Percentiles rank a stretch among this genome's conserved stretches.
phyloP scores from a whole-genome alignment of 2,113 vertebrate genomes.

The Polypterus senegalus region DNA sequence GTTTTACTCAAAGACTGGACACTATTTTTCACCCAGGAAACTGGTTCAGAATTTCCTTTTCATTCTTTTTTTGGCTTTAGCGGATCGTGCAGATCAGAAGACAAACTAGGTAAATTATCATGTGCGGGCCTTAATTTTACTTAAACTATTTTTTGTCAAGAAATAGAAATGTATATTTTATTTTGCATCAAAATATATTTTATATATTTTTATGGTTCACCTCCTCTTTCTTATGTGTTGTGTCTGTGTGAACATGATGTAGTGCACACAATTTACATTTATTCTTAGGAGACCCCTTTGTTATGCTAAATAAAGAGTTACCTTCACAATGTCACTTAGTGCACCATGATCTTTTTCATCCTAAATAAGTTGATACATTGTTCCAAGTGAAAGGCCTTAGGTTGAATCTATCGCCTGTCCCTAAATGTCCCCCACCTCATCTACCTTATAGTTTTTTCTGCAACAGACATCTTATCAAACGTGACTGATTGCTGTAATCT shows the following conservation, averaged over 20 bases:
- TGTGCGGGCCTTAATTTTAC: too few species aligned
- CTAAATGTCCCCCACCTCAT: constrained; percentile 49
- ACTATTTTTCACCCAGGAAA: too few species aligned
- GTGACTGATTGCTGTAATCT: constrained; percentile 98
- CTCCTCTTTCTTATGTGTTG: too few species aligned
- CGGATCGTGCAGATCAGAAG: too few species aligned
- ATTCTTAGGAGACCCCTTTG: neutral
- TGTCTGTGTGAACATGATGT: neutral
- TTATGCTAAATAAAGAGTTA: neutral
- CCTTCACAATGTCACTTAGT: neutral
- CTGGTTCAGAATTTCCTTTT: too few species aligned
- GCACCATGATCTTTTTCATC: neutral
- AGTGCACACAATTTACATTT: neutral
- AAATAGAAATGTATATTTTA: too few species aligned
- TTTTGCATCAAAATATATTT: too few species aligned
- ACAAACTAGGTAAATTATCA: too few species aligned
- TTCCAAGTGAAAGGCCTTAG: constrained; percentile 13
- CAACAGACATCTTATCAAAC: constrained; percentile 94
- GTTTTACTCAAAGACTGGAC: too few species aligned
- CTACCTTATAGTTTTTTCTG: constrained; percentile 66
- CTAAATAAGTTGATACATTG: constrained; percentile 1
- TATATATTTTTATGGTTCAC: too few species aligned
- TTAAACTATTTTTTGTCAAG: too few species aligned
- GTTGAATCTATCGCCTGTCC: constrained; percentile 43
- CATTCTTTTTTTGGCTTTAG: too few species aligned